Evolutionary conservation across 2,113 vertebrate genomes (phyloP), one percentile per base, ranked within the genome.

Genomic region (Indicator indicator): DNA sequence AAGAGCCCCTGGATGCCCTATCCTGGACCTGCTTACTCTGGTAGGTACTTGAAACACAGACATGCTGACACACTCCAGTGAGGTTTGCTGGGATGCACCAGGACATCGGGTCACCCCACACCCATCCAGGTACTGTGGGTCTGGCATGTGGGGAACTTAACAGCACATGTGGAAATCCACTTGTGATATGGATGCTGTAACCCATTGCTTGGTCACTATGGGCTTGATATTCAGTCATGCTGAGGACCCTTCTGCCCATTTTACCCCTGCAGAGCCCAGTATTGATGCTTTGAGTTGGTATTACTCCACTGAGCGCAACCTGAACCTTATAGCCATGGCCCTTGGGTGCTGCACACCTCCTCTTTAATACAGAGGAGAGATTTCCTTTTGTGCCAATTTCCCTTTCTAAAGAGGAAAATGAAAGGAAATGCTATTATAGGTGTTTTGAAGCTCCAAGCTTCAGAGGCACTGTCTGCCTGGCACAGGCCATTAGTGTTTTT

Each of bases 391-490:
- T 69, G 56, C 9, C 2, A 11, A 55, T 76, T 85, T 30, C 30
- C 16, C 27, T 76, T 82, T 87, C 54, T 32, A 58, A 94, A 76
- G 50, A 89, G 52, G 33, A 86, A 78, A 83, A 95, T 77, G 30
- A 88, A 86, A 72, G 33, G 36, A 82, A 88, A 91, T n/a, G 73
- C 55, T 88, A 55, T 33, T 26, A 28, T 18, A 78, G 50, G 58
- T 59, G 3, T 65, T 79, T 55, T 1, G 11, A 79, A 72, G 46
- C 81, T 40, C 54, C 94, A 89, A 74, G 84, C 87, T 84, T 85
- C 72, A 73, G 52, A 80, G 63, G 64, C 71, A 89, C 84, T 68
- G 89, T 89, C 87, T 72, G 84, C 56, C 71, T 92, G 86, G 70
- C 74, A 94, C 60, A 74, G 67, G 16, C 32, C 74, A 83, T 76